Base-by-base conservation (phyloP, 2,888 invertebrate genomes). In the Sycophila texana region DNA sequence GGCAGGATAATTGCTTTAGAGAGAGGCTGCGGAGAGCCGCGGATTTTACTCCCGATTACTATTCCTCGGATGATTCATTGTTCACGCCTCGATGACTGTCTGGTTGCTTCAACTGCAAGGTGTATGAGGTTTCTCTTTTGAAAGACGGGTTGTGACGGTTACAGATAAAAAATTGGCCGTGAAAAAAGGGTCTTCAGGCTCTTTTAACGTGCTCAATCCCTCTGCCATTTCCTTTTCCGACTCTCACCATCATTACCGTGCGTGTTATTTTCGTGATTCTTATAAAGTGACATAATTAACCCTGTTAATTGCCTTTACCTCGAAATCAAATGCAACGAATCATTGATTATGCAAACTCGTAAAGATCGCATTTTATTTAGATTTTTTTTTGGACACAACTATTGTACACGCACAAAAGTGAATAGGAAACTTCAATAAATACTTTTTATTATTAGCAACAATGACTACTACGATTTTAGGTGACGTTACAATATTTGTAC, bases 141-240 rank as follows among this genome's bases (percentile, higher is more conserved):
- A 73, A 55, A 75, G 57, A 68, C 18, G 39, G 74, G 14, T 39
- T 61, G 72, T 72, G 76, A 79, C n/a, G 58, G 16, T 72, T 68
- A 73, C 63, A 73, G 26, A 73, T 30, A 39, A 39, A 26, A 67
- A 73, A 70, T 26, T 66, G 77, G 63, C 47, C 30, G 72, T 78
- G 74, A 75, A 67, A 63, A 58, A 39, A 61, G 53, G 22, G 66
- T 74, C 16, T 72, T 74, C 58, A 72, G 72, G 60, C 61, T 67
- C 26, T 67, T 26, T 51, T 70, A 63, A 67, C 53, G 79, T 79
- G 81, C 79, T 72, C 39, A 57, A 82, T 82, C 80, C 82, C 78
- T 80, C 65, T 78, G 78, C 80, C 72, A 82, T 80, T 80, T 82
- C 75, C 74, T 82, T 82, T 80, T 82, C 80, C 77, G 73, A 78